Base-by-base conservation (phyloP, 2,113 vertebrate species). In the Antigone vipio region DNA sequence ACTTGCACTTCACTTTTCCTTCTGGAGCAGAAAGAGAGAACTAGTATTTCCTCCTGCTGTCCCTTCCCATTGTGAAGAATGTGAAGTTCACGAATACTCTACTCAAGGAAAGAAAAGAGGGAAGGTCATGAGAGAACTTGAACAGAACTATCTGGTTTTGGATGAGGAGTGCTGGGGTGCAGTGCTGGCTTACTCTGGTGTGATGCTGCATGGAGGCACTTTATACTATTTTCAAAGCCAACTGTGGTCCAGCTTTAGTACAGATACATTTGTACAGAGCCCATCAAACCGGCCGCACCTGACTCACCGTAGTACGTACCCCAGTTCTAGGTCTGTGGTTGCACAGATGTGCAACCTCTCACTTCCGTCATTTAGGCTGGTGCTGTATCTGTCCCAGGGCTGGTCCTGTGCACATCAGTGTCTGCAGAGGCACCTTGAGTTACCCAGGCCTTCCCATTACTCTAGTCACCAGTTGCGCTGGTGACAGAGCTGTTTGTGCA, bases 271-370 rank as follows among this genome's bases (percentile, higher is more conserved):
- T 59, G 21, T 32, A 64, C 20, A 76, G 67, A 78, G 38, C 32
- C 56, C 40, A 32, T 30, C 30, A 72, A 50, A 55, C 52, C 30
- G 58, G 5, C 50, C 69, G 35, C 30, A 14, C 30, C 50, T 49
- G 11, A 7, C 38, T 86, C 24, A 7, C 26, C 5, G 4, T 1
- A 1, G 50, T 35, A 45, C 2, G 0, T 35, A 6, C 15, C 3
- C 8, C 20, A 29, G 30, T 1, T 7, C 20, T 5, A 11, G 30
- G 18, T 23, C 42, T 63, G 45, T 17, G 15, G 26, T 12, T 22
- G 29, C 8, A 9, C 5, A 10, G 35, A 9, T 20, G 64, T 44
- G 26, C 68, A 69, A 0, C 11, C 19, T 4, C 24, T 38, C n/a
- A 3, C 15, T 38, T 59, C 29, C 15, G 49, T 40, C 30, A 2